These are phyloP conservation scores for Gadopsis bispinosus DNA, from an alignment of 2,797 vertebrate species.

Conservation along the genomic window DNA sequence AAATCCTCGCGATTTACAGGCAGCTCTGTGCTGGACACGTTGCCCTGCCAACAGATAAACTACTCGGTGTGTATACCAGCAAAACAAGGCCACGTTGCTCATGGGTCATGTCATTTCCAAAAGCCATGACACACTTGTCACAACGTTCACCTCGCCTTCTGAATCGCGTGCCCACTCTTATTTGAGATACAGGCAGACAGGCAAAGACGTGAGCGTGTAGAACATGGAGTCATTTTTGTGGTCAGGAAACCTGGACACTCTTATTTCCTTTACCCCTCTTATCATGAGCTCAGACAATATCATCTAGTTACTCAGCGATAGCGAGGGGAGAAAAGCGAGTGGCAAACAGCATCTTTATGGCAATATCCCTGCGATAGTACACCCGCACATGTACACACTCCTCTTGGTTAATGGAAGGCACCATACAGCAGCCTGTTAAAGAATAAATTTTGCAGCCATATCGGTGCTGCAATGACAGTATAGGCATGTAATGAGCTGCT, in stretches of 20 bases:
- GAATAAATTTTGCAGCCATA: conserved; percentile 36
- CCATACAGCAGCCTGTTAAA: conserved; percentile 37
- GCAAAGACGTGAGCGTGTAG: conserved; percentile 38
- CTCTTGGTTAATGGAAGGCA: conserved; percentile 42
- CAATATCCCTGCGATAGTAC: conserved; percentile 44
- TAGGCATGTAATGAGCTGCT: conserved; percentile 13
- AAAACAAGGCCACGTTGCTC: conserved; percentile 32
- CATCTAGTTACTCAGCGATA: conserved; percentile 53
- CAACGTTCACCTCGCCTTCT: conserved; percentile 46
- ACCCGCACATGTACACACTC: conserved; percentile 40
- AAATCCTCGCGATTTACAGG: background rate
- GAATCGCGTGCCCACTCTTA: conserved; percentile 37
- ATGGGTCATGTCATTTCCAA: conserved; percentile 52
- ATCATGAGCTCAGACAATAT: conserved; percentile 64
- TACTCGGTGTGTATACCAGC: conserved; percentile 19
- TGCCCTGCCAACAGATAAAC: conserved; percentile 13
- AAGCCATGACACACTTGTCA: conserved; percentile 55
- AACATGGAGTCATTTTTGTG: conserved; percentile 62
- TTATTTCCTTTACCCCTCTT: conserved; percentile 24
- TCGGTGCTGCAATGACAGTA: conserved; percentile 29
- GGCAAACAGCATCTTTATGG: conserved; percentile 63
- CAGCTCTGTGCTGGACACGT: background rate
- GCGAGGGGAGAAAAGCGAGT: conserved; percentile 41
- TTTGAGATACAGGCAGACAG: conserved; percentile 27
- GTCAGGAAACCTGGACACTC: conserved; percentile 48